These are phyloP conservation scores for Harlomillsia oculata DNA, from an alignment of 1,140 invertebrate species.

Conservation along the genomic window DNA sequence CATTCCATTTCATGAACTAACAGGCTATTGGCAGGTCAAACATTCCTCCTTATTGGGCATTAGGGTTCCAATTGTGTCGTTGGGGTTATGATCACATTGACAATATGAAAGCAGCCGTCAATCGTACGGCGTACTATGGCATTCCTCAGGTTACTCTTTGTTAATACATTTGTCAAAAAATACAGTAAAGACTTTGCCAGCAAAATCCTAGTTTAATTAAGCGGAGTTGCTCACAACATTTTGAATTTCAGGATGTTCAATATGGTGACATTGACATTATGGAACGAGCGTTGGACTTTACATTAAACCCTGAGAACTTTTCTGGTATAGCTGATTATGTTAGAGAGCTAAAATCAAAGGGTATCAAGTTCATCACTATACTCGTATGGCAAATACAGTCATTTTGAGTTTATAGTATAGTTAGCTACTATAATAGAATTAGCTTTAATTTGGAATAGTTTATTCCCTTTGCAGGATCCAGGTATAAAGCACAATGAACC, in stretches of 20 bases:
- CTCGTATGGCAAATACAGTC: conserved; percentile 10
- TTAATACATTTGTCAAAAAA: not conserved
- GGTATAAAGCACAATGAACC: not conserved
- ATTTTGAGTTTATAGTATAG: too few species aligned
- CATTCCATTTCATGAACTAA: not conserved
- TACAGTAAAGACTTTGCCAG: too few species aligned
- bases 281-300: conserved; percentile 20
- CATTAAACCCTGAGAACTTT: conserved; percentile 6
- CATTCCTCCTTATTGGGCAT: conserved; percentile 46
- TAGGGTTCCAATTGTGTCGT: conserved; percentile 35
- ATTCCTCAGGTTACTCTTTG: conserved; percentile 40
- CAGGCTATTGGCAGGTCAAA: conserved; percentile 42
- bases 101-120: conserved; percentile 39
- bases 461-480: conserved; percentile 1
- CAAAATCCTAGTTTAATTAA: conserved; percentile 41
- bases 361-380: conserved; percentile 33
- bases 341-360: conserved; percentile 13
- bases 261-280: conserved; percentile 39
- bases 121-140: conserved; percentile 38
- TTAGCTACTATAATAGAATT: not conserved
- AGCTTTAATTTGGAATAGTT: not conserved
- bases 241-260: conserved; percentile 41
- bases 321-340: conserved; percentile 21
- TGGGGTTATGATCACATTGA: conserved; percentile 42
- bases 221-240: not conserved